These are phyloP conservation scores for Rhadina sibilatrix DNA, from an alignment of 2,113 vertebrate species.

Conservation along the genomic window DNA sequence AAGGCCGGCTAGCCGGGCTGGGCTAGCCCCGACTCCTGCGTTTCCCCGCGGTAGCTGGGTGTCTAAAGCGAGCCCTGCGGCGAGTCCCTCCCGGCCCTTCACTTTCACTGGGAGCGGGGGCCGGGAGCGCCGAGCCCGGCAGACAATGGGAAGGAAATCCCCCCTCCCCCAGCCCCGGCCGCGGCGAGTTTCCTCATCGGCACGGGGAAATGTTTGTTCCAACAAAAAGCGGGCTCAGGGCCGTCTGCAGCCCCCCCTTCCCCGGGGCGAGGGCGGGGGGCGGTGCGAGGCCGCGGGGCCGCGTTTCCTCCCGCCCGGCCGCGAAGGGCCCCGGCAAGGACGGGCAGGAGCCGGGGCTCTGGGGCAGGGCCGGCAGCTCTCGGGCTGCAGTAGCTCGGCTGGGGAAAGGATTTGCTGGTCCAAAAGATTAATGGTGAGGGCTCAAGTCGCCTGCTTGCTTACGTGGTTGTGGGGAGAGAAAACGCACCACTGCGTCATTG, in stretches of 20 bases:
- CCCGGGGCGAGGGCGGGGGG: not conserved
- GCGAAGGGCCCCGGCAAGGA: not conserved
- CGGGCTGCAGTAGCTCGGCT: not conserved
- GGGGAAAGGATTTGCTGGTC: not conserved
- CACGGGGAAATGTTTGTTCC: not conserved
- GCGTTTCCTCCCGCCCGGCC: not conserved
- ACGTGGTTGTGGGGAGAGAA: not conserved
- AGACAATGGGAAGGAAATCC: slow-evolving; percentile 57
- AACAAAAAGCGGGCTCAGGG: not conserved
- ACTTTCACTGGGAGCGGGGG: not conserved
- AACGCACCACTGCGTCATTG: not conserved
- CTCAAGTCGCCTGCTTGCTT: not conserved
- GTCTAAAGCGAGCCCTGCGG: rapidly evolving
- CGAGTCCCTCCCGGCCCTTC: not conserved
- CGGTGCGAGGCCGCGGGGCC: not conserved
- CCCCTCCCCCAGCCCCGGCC: slow-evolving; percentile 13
- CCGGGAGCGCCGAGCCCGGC: not conserved
- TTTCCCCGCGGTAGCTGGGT: not conserved
- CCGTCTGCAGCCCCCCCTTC: not conserved
- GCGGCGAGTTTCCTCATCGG: not conserved
- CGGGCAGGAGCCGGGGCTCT: rapidly evolving
- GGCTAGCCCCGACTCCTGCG: not conserved
- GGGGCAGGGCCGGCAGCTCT: not conserved
- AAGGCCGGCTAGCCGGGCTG: not conserved
- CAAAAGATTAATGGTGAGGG: not conserved